Base-by-base conservation (phyloP, 2,113 vertebrate genomes). In the Cervus canadensis region DNA sequence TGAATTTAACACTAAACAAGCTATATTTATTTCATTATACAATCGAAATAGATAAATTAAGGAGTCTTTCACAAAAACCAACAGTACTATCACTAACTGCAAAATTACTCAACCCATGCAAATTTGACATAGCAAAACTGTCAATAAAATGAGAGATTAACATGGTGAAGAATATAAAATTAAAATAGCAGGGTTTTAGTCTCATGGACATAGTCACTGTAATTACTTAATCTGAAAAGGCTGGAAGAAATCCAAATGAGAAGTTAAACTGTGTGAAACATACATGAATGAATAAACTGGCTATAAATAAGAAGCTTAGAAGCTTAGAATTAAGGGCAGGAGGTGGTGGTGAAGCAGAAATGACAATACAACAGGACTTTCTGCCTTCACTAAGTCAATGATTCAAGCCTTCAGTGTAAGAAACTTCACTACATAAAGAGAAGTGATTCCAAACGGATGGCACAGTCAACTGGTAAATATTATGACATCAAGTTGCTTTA, bases 91-190 rank as follows among this genome's bases (percentile, higher is more conserved):
- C 81, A 83, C 50, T 93, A 60, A 87, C 45, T 78, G 16, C 26
- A 85, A 83, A 82, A 81, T 48, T 67, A 57, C 36, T 74, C 50
- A 89, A 76, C 10, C 45, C 23, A 79, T 33, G 10, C 48, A 92
- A 96, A 91, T 71, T 17, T 8, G 43, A 94, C 45, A 48, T 21
- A 91, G 54, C 33, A 93, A 83, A 92, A 93, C 5, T 91, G 28
- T 74, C 57, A 89, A 59, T 59, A 95, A 97, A 94, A 54, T 33
- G 40, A 91, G 14, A 96, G 57, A 50, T 36, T 92, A 92, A 82
- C 19, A 87, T 13, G 13, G 25, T 79, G n/a, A 97, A 74, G 25
- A 84, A 23, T 88, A 97, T 88, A 94, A 95, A 40, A 62, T 78
- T 48, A 36, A 96, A 93, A 87, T 0, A 89, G 78, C 6, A 62